Percentiles rank a stretch among this genome's conserved stretches.
phyloP scores from a whole-genome alignment of 1,140 invertebrate species.

The Drosophila setifemur region DNA sequence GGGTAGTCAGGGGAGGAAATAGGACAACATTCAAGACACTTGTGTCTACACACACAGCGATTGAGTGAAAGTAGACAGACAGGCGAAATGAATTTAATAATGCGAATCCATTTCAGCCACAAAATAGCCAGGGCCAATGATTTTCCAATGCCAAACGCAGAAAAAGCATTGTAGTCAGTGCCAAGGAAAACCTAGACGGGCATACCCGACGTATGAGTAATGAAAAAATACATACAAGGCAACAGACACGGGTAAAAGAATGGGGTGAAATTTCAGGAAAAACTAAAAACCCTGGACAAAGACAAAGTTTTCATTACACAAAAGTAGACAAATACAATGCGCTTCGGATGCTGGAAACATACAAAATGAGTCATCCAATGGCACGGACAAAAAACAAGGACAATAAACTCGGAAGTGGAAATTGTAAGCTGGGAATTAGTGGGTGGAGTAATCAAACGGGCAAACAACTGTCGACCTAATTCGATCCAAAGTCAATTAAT shows the following conservation, averaged over 20 bases:
- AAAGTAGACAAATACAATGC: conserved; percentile 53
- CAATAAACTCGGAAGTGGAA: conserved; percentile 37
- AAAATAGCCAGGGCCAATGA: conserved; percentile 5
- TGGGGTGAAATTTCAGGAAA: conserved; percentile 5
- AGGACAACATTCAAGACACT: conserved; percentile 54
- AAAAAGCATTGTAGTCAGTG: conserved; percentile 15
- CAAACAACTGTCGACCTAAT: conserved; percentile 71
- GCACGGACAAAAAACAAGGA: conserved; percentile 6
- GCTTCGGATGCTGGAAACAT: conserved; percentile 44
- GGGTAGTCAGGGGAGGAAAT: conserved; percentile 46
- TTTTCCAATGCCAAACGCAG: conserved; percentile 6
- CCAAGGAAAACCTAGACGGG: conserved; percentile 40
- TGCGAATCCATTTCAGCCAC: conserved; percentile 16
- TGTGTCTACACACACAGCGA: neutral
- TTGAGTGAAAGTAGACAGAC: conserved; percentile 59
- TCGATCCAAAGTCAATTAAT: conserved; percentile 77
- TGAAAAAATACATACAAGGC: conserved; percentile 49
- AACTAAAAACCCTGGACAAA: conserved; percentile 56
- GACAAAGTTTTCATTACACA: conserved; percentile 77
- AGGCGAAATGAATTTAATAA: conserved; percentile 53
- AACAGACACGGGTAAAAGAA: conserved; percentile 9
- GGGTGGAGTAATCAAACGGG: conserved; percentile 9
- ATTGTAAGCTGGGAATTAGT: neutral
- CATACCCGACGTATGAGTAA: conserved; percentile 67
- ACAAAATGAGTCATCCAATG: conserved; percentile 26